Evolutionary conservation across 2,797 vertebrate genomes (phyloP).

Genomic region (Echeneis naucrates): DNA sequence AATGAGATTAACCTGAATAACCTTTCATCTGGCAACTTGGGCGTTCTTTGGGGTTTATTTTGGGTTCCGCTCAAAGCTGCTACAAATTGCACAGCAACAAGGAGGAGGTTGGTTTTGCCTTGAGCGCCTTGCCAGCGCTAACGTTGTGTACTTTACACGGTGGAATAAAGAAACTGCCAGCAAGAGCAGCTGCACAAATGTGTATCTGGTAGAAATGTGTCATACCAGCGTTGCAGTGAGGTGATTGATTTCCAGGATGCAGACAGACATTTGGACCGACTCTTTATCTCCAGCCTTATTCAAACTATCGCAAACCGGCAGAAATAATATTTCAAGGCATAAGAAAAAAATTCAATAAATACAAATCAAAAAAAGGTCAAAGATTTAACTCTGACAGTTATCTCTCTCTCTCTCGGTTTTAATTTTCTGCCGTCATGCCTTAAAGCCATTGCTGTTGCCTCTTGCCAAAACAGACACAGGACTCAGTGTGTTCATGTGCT

Average conservation of each 20-base stretch:
- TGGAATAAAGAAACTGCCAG: slow-evolving; percentile 54
- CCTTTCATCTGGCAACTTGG: slow-evolving; percentile 24
- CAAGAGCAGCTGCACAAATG: slow-evolving; percentile 71
- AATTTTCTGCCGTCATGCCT: slow-evolving; percentile 67
- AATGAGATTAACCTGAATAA: slow-evolving; percentile 32
- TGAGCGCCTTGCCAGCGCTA: slow-evolving; percentile 35
- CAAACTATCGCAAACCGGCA: slow-evolving; percentile 49
- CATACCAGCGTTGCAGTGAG: slow-evolving; percentile 38
- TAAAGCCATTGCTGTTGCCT: slow-evolving; percentile 51
- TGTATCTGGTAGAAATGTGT: slow-evolving; percentile 52
- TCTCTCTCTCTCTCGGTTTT: slow-evolving; percentile 67
- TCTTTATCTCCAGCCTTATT: slow-evolving; percentile 46
- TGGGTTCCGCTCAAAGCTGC: slow-evolving; percentile 35
- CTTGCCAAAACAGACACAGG: slow-evolving; percentile 65
- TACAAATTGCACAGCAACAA: slow-evolving; percentile 25
- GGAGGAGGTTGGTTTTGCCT: slow-evolving; percentile 21
- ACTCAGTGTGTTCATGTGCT: slow-evolving; percentile 48
- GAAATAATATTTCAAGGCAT: slow-evolving; percentile 64
- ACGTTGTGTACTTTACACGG: slow-evolving; percentile 47
- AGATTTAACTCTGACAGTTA: slow-evolving; percentile 55
- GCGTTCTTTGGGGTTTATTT: slow-evolving; percentile 26
- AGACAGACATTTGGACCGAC: slow-evolving; percentile 45
- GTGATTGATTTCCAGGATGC: slow-evolving; percentile 57
- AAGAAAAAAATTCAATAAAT: too few species aligned
- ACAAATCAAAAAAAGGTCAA: slow-evolving; percentile 61